These are phyloP conservation scores for Squalus acanthias DNA, from an alignment of 2,797 vertebrate species.

Conservation along the genomic window DNA sequence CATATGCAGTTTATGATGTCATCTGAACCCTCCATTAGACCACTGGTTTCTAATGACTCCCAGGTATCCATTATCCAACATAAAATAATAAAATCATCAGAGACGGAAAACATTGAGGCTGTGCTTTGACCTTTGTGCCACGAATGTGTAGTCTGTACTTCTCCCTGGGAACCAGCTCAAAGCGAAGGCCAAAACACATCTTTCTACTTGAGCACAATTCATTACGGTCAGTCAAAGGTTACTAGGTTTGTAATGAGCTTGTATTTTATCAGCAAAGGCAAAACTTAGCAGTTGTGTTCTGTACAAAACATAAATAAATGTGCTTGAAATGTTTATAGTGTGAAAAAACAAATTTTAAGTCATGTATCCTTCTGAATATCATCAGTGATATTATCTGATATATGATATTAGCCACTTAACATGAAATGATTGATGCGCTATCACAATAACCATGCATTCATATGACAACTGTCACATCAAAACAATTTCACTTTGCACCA, in stretches of 20 bases:
- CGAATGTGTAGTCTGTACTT: slow-evolving; percentile 17
- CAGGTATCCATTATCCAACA: slow-evolving; percentile 26
- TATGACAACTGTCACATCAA: neutral
- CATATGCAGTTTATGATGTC: slow-evolving; percentile 25
- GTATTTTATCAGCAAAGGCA: slow-evolving; percentile 11
- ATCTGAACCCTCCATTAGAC: slow-evolving; percentile 31
- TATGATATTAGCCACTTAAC: neutral
- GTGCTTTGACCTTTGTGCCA: neutral
- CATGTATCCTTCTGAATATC: neutral
- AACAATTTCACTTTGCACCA: neutral
- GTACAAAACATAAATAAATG: neutral
- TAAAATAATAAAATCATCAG: slow-evolving; percentile 24
- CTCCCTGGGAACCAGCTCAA: slow-evolving; percentile 11
- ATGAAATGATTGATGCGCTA: neutral
- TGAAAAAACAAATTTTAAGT: neutral
- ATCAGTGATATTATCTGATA: neutral
- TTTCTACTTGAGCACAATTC: slow-evolving; percentile 6
- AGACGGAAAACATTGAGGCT: slow-evolving; percentile 9
- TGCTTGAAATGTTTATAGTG: neutral
- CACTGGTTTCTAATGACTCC: slow-evolving; percentile 20
- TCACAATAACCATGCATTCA: neutral
- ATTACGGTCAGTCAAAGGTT: neutral
- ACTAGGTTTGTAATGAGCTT: slow-evolving; percentile 9
- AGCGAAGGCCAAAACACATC: neutral
- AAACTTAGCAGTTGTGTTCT: neutral